These are phyloP conservation scores for Ceratina australensis DNA, from an alignment of 1,140 invertebrate genomes.

Conservation along the genomic window DNA sequence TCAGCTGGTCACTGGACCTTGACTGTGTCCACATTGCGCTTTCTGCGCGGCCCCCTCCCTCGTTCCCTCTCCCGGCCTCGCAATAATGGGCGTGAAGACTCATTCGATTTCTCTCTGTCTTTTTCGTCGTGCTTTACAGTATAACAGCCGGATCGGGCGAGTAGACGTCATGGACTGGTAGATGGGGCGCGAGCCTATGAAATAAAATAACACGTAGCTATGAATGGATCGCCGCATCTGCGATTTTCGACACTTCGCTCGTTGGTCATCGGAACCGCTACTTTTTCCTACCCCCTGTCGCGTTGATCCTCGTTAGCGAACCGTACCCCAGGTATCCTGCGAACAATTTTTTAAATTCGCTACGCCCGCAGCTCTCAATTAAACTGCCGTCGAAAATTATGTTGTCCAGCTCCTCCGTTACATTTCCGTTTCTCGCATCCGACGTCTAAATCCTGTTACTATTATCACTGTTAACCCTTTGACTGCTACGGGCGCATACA, in stretches of 20 bases:
- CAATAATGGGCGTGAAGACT: slow-evolving; percentile 31
- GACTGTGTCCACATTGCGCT: slow-evolving; percentile 79
- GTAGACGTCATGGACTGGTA: slow-evolving; percentile 51
- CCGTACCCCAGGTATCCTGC: background rate
- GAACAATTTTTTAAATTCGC: background rate
- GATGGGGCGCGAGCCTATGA: slow-evolving; percentile 71
- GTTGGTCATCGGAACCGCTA: background rate
- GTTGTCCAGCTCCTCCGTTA: background rate
- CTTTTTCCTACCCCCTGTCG: too few species aligned
- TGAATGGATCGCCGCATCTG: slow-evolving; percentile 69
- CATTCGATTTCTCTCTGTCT: slow-evolving; percentile 49
- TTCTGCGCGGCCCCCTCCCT: slow-evolving; percentile 51
- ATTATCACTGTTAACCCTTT: too few species aligned
- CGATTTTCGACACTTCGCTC: slow-evolving; percentile 48
- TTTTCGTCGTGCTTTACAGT: slow-evolving; percentile 55
- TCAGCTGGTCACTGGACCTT: slow-evolving; percentile 78
- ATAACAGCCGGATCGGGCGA: slow-evolving; percentile 65
- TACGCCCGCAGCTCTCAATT: background rate
- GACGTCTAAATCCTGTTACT: too few species aligned
- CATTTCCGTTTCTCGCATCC: background rate
- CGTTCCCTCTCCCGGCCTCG: background rate
- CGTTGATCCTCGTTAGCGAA: background rate
- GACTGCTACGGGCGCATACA: too few species aligned
- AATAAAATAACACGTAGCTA: slow-evolving; percentile 68
- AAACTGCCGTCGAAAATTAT: slow-evolving; percentile 7